Evolutionary conservation across 2,888 invertebrate species (phyloP).

Genomic region (Pterostichus madidus): DNA sequence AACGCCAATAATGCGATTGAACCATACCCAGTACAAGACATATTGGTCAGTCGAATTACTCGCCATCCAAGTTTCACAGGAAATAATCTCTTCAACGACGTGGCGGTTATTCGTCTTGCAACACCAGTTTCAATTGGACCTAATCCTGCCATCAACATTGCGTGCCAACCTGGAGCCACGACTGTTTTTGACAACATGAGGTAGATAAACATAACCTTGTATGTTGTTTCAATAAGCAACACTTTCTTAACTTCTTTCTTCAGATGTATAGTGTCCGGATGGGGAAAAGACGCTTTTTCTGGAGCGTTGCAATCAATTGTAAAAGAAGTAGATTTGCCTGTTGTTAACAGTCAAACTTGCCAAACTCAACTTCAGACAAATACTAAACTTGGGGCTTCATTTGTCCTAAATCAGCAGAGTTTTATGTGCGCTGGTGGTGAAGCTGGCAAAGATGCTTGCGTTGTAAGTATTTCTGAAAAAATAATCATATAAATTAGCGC

Average conservation of each 20-base stretch:
- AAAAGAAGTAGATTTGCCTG: constrained; percentile 86
- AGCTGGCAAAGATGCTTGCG: constrained; percentile 87
- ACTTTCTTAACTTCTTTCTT: background rate
- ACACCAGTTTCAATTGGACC: constrained; percentile 77
- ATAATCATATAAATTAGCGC: too few relatives aligned
- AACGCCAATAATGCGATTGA: constrained; percentile 83
- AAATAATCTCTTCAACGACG: constrained; percentile 76
- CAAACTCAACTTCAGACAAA: constrained; percentile 83
- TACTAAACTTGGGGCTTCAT: constrained; percentile 84
- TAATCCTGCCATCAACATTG: constrained; percentile 80
- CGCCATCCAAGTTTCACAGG: constrained; percentile 76
- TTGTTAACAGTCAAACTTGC: constrained; percentile 81
- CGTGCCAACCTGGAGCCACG: constrained; percentile 79
- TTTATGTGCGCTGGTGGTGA: constrained; percentile 90
- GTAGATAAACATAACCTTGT: background rate
- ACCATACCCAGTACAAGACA: constrained; percentile 83
- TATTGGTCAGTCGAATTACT: constrained; percentile 80
- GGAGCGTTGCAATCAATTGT: constrained; percentile 83
- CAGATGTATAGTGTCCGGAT: constrained; percentile 84
- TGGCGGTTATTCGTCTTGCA: constrained; percentile 78
- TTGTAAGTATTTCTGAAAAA: constrained; percentile 78
- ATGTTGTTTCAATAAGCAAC: background rate
- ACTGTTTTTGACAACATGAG: constrained; percentile 45
- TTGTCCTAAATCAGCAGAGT: constrained; percentile 82
- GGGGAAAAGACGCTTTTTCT: constrained; percentile 88